Evolutionary conservation across 2,888 invertebrate species (phyloP).

Genomic region (Ganaspis brasiliensis): DNA sequence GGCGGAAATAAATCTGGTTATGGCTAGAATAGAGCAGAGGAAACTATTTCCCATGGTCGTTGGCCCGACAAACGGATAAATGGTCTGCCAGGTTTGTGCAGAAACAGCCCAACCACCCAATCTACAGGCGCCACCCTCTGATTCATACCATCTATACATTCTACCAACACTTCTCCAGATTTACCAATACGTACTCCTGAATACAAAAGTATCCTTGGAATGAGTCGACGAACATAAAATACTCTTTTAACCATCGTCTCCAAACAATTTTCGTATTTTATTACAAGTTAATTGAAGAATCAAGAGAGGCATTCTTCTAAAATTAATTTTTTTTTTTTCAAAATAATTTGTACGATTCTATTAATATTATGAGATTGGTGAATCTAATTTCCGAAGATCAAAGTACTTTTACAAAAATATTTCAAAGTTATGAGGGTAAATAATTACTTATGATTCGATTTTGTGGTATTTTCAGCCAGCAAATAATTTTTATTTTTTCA

Average conservation of each 20-base stretch:
- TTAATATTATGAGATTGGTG: too few relatives aligned
- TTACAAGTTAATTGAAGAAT: not conserved
- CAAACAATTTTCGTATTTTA: not conserved
- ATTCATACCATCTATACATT: slow-evolving; percentile 59
- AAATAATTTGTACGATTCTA: too few relatives aligned
- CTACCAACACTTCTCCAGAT: slow-evolving; percentile 60
- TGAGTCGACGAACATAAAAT: slow-evolving; percentile 49
- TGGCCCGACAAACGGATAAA: slow-evolving; percentile 68
- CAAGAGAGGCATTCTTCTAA: not conserved
- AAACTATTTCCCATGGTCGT: slow-evolving; percentile 65
- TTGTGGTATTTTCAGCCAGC: too few relatives aligned
- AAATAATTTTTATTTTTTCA: too few relatives aligned
- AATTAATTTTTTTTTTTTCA: too few relatives aligned
- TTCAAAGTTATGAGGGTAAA: too few relatives aligned
- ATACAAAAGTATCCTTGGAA: slow-evolving; percentile 23
- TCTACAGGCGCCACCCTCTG: slow-evolving; percentile 44
- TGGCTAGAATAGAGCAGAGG: slow-evolving; percentile 53
- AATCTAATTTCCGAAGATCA: too few relatives aligned
- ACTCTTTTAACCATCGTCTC: not conserved
- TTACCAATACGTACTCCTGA: slow-evolving; percentile 30
- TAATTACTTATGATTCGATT: too few relatives aligned
- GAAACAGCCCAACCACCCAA: slow-evolving; percentile 61
- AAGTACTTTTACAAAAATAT: too few relatives aligned
- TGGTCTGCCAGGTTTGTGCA: slow-evolving; percentile 65
- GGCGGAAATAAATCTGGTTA: slow-evolving; percentile 68